Conservation (phyloP, 2,888 invertebrate species). For the Oeneis ivallda region DNA sequence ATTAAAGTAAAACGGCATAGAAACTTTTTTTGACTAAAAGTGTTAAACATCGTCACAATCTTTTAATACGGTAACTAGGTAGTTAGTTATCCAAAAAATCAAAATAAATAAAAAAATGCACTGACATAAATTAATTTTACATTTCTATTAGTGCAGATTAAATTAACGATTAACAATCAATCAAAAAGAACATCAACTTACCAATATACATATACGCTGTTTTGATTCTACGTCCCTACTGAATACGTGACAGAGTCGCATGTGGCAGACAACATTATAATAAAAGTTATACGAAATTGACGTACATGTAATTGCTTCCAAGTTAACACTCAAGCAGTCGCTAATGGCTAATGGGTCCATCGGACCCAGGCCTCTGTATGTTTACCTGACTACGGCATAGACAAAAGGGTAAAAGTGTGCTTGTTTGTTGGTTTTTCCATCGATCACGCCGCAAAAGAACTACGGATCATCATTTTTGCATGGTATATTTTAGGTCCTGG, state of each 20-base stretch:
- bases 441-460: no score
- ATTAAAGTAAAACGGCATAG: no score
- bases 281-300: slow-evolving; percentile 34
- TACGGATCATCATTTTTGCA: no score
- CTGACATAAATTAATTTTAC: background rate
- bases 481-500: no score
- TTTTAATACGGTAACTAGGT: background rate
- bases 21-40: no score
- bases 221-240: slow-evolving; percentile 13
- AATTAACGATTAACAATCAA: slow-evolving; percentile 35
- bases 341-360: no score
- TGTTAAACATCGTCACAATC: background rate
- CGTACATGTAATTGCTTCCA: slow-evolving; percentile 51
- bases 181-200: slow-evolving; percentile 19
- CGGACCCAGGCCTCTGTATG: no score
- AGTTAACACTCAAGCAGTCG: slow-evolving; percentile 22
- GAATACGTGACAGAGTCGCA: slow-evolving; percentile 32
- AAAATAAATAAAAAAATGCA: slow-evolving; percentile 2
- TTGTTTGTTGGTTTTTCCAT: no score
- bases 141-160: slow-evolving; percentile 16
- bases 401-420: no score
- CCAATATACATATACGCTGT: background rate
- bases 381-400: no score
- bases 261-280: slow-evolving; percentile 10
- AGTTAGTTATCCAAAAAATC: background rate